These are phyloP conservation scores for Argyrosomus japonicus DNA, from an alignment of 2,113 vertebrate species.

Conservation along the genomic window DNA sequence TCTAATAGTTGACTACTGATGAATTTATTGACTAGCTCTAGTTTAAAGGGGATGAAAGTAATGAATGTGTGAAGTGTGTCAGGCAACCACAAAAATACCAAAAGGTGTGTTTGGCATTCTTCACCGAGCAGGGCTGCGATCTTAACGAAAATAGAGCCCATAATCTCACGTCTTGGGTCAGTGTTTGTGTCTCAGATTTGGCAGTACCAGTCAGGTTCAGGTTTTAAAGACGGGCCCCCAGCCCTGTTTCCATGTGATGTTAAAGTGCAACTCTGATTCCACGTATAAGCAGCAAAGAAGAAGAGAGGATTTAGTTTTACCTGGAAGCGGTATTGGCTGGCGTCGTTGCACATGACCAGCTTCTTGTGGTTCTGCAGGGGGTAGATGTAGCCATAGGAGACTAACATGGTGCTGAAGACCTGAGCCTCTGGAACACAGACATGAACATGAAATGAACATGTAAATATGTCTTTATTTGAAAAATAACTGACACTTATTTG, in stretches of 20 bases:
- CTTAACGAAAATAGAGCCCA: no score
- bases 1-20: no score
- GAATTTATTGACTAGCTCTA: no score
- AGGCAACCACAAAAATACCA: no score
- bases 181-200: no score
- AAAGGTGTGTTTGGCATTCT: no score
- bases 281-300: not conserved
- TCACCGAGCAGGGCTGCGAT: no score
- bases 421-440: constrained; percentile 86
- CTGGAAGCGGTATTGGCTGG: constrained; percentile 93
- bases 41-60: no score
- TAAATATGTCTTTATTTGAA: not conserved
- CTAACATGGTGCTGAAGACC: constrained; percentile 89
- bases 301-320: constrained; percentile 66
- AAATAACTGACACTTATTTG: not conserved
- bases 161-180: no score
- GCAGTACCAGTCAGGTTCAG: no score
- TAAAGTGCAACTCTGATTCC: not conserved
- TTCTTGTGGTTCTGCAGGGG: constrained; percentile 94
- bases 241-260: not conserved
- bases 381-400: constrained; percentile 94
- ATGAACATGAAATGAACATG: not conserved
- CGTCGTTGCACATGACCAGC: constrained; percentile 88
- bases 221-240: no score
- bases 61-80: no score